Percentiles rank a stretch among this genome's conserved stretches.
Evolutionary conservation across 2,888 invertebrate species (phyloP).

Genomic region (Noctua pronuba): DNA sequence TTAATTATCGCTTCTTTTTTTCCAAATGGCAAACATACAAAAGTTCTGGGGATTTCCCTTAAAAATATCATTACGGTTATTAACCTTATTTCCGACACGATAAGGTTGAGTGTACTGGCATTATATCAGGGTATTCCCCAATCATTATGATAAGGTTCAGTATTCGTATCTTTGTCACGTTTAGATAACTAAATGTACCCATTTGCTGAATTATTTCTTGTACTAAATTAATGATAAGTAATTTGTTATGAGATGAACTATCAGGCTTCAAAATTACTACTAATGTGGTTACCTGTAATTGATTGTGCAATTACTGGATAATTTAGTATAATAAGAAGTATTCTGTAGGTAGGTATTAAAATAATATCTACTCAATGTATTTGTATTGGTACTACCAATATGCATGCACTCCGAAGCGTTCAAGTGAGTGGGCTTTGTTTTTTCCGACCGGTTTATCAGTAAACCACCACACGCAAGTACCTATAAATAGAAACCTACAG

Average conservation of each 20-base stretch:
- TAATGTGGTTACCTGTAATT: neutral
- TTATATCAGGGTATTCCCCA: neutral
- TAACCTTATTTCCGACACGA: neutral
- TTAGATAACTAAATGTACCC: neutral
- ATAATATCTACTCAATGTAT: neutral
- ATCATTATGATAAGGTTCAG: neutral
- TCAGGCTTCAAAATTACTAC: neutral
- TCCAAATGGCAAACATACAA: neutral
- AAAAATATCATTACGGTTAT: neutral
- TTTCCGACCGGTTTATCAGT: neutral
- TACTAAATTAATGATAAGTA: neutral
- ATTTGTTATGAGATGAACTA: neutral
- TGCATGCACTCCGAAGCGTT: neutral
- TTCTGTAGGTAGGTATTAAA: neutral
- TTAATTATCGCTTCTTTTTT: neutral
- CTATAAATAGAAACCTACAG: neutral
- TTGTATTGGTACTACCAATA: neutral
- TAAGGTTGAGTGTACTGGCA: neutral
- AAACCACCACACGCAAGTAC: neutral
- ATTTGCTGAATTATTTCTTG: neutral
- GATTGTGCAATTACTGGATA: neutral
- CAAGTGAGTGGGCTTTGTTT: neutral
- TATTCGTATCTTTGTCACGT: neutral
- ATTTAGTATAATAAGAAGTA: neutral
- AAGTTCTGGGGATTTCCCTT: conserved; percentile 11